These are phyloP conservation scores for Torymus tubicola DNA, from an alignment of 2,888 invertebrate genomes.

Conservation along the genomic window DNA sequence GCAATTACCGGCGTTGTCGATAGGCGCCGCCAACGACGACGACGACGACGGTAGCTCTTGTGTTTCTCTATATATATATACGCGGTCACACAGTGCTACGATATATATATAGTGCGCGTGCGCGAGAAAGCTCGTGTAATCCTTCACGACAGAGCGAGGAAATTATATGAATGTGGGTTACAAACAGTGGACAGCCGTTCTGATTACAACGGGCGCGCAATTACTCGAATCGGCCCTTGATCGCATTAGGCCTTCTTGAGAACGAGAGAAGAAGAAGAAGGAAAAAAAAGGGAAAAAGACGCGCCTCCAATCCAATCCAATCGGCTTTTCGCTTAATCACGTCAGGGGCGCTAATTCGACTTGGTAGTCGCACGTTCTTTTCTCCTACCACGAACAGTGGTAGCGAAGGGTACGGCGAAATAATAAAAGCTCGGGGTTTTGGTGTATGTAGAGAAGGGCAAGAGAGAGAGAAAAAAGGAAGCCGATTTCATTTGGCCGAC, in stretches of 20 bases:
- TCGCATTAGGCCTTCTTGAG: slow-evolving; percentile 31
- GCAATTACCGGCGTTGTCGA: slow-evolving; percentile 11
- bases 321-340: slow-evolving; percentile 50
- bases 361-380: not conserved
- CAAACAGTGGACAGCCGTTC: not conserved
- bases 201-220: slow-evolving; percentile 39
- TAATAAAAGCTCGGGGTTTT: not conserved
- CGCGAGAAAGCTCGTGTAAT: not conserved
- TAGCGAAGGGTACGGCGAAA: not conserved
- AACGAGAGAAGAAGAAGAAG: too few species aligned
- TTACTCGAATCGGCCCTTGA: slow-evolving; percentile 49
- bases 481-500: slow-evolving; percentile 21
- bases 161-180: too few species aligned
- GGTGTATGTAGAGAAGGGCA: not conserved
- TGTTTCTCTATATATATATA: too few species aligned
- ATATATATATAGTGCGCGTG: too few species aligned
- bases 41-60: too few species aligned
- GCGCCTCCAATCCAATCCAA: slow-evolving; percentile 37
- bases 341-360: slow-evolving; percentile 33
- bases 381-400: too few species aligned
- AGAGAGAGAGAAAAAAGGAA: not conserved
- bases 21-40: too few species aligned
- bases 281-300: not conserved
- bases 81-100: too few species aligned
- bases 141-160: too few species aligned